Evolutionary conservation across 2,888 invertebrate species (phyloP).

Genomic region (Torymus auratus): DNA sequence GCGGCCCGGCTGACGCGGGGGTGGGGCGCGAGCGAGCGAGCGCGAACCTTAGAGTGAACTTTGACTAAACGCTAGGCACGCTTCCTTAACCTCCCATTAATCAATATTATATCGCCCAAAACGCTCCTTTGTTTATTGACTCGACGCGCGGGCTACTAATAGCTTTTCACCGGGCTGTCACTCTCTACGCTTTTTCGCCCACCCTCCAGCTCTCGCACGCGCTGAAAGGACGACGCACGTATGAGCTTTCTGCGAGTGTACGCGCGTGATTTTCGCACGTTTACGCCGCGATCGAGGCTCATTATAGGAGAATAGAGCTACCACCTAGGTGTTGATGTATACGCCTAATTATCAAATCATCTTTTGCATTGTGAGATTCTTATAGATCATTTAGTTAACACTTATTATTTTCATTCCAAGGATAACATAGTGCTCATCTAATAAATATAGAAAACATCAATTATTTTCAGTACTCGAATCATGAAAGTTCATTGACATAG

Average conservation of each 20-base stretch:
- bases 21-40: slow-evolving; percentile 56
- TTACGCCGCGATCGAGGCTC: slow-evolving; percentile 39
- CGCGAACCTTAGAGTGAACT: slow-evolving; percentile 74
- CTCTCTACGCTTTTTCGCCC: slow-evolving; percentile 56
- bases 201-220: too few relatives aligned
- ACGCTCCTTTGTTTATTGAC: slow-evolving; percentile 77
- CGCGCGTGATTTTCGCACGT: slow-evolving; percentile 29
- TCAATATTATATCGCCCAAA: slow-evolving; percentile 77
- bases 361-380: too few relatives aligned
- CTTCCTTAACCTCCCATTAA: slow-evolving; percentile 77
- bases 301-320: slow-evolving; percentile 32
- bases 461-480: too few relatives aligned
- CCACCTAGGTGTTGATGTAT: neutral
- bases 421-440: neutral
- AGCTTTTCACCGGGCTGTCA: slow-evolving; percentile 72
- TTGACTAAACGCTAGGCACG: slow-evolving; percentile 76
- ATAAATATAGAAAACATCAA: neutral
- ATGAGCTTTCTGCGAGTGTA: neutral
- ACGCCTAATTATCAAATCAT: slow-evolving; percentile 26
- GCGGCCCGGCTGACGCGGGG: slow-evolving; percentile 25
- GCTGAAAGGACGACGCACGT: slow-evolving; percentile 31
- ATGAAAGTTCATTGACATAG: too few relatives aligned
- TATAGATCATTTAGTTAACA: neutral
- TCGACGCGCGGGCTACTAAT: slow-evolving; percentile 71
- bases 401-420: neutral